A percentile compares a stretch with the other conserved stretches of the same genome.
Evolutionary conservation across 2,797 vertebrate genomes (phyloP).

Genomic region (Todus mexicanus): DNA sequence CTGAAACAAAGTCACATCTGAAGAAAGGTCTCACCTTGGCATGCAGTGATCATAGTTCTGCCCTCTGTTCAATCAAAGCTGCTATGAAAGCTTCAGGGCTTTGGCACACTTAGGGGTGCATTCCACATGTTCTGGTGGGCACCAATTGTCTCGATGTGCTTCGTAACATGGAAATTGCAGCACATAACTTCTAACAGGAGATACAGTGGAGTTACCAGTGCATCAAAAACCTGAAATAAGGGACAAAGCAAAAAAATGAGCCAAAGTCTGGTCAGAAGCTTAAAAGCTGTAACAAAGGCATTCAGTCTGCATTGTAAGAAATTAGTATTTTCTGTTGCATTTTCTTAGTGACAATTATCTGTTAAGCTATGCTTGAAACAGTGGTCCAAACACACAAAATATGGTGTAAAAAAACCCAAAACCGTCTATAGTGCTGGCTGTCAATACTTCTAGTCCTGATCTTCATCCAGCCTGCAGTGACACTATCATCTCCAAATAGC

Average conservation of each 20-base stretch:
- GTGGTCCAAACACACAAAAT: neutral
- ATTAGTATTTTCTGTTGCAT: neutral
- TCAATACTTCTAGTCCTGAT: neutral
- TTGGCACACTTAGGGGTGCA: neutral
- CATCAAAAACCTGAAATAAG: neutral
- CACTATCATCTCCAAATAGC: neutral
- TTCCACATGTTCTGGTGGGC: neutral
- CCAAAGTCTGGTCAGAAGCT: neutral
- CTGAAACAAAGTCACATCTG: neutral
- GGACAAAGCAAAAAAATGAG: neutral
- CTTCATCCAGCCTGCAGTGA: neutral
- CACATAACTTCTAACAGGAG: neutral
- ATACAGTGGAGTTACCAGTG: rapidly evolving
- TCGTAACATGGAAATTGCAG: neutral
- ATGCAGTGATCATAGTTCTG: neutral
- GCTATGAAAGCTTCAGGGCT: neutral
- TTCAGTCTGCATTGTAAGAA: neutral
- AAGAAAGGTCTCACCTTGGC: neutral
- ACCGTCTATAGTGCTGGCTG: neutral
- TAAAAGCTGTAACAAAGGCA: neutral
- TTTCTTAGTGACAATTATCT: neutral
- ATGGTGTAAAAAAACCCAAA: neutral
- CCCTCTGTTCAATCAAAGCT: neutral
- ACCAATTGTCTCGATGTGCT: neutral
- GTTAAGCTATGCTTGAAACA: neutral